A percentile compares a stretch with the other conserved stretches of the same genome.
phyloP scores from a whole-genome alignment of 2,888 invertebrate genomes.

The Frankliniella intonsa region DNA sequence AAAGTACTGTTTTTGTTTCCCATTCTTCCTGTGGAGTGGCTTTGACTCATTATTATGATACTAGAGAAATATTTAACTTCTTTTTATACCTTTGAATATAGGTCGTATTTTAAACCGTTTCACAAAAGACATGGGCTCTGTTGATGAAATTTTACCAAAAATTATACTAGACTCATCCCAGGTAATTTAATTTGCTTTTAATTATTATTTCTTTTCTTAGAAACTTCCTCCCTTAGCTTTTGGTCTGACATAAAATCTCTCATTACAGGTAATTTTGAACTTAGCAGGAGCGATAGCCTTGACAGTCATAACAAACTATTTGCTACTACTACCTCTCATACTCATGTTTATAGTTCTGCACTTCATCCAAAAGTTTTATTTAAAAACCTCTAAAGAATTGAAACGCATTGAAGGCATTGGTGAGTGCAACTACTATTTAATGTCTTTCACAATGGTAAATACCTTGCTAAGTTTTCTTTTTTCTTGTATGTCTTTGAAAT shows the following conservation, averaged over 20 bases:
- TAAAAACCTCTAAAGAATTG: slow-evolving; percentile 48
- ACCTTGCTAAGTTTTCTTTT: neutral
- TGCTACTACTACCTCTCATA: slow-evolving; percentile 48
- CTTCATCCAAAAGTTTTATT: slow-evolving; percentile 46
- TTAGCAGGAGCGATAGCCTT: slow-evolving; percentile 43
- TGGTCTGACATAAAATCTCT: slow-evolving; percentile 58
- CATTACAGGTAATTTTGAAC: slow-evolving; percentile 27
- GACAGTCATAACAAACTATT: slow-evolving; percentile 53
- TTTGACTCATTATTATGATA: too few relatives aligned
- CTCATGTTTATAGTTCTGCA: slow-evolving; percentile 46
- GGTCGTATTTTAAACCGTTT: slow-evolving; percentile 80
- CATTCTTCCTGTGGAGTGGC: too few relatives aligned
- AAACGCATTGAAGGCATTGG: slow-evolving; percentile 43
- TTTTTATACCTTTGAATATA: slow-evolving; percentile 25
- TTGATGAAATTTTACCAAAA: slow-evolving; percentile 58
- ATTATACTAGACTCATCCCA: slow-evolving; percentile 57
- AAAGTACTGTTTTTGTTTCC: slow-evolving; percentile 49
- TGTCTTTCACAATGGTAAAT: slow-evolving; percentile 20
- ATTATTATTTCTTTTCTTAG: neutral
- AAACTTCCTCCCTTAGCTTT: neutral
- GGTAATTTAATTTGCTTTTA: slow-evolving; percentile 36
- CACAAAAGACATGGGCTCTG: slow-evolving; percentile 78
- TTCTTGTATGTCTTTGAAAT: slow-evolving; percentile 35
- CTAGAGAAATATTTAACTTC: neutral
- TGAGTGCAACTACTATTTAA: slow-evolving; percentile 39